Evolutionary conservation across 1,140 invertebrate genomes (phyloP), one percentile per base, ranked within the genome.

Genomic region (Drosophila miranda): DNA sequence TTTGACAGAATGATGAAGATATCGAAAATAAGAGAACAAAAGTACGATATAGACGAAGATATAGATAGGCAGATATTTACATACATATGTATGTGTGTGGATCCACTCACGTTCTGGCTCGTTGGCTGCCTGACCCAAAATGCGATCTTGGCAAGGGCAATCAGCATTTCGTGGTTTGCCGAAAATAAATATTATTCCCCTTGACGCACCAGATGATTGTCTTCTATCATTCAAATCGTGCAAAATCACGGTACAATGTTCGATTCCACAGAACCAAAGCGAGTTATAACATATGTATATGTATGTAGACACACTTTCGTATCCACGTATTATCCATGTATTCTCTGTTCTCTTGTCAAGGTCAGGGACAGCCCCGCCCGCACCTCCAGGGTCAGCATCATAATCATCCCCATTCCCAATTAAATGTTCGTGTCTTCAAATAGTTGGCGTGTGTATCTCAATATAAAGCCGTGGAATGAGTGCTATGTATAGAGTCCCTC

Each of bases 61-160:
- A 38, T 38, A 38, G 34, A 38, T 11, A 38, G 34, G 11, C 30
- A 28, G 26, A 28, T 28, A 30, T 8, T 0, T 2, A 30, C 0
- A 6, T 28, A 28, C 1, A 1, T 28, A 28, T 7, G 1, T 7
- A 16, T 19, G 19, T 19, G 19, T 19, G 6, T 34, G 3, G 30
- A 34, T 34, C 30, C 8, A 34, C 30, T 8, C 30, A 34, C 30
- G 30, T 11, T 63, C 14, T 60, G 30, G 8, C 55, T 11, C 13
- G 44, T 62, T 14, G 42, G 28, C 60, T 43, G 60, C 6, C 42
- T 41, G 63, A 67, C 63, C 63, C 34, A 67, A 67, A 67, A 64
- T 67, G 21, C 28, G 59, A 41, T 38, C 34, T 53, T 3, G 34
- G 28, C 49, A 60, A 53, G 53, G 53, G 41, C 53, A 41, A 43